A percentile compares a stretch with the other conserved stretches of the same genome.
Conservation (phyloP, 2,113 vertebrate genomes). For the Osmerus mordax region DNA sequence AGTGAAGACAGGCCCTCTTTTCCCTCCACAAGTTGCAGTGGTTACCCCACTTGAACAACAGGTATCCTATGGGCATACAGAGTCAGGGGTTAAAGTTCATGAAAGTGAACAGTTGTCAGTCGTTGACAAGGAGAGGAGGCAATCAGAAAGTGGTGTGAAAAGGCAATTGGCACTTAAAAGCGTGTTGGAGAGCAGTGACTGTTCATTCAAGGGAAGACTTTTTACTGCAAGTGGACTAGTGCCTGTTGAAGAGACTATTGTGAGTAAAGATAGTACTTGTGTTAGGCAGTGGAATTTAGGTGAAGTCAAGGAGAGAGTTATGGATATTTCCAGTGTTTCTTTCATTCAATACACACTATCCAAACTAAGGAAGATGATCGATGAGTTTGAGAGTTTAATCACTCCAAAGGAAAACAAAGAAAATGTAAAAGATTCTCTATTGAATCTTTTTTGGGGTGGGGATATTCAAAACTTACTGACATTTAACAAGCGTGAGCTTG, state of each 20-base stretch:
- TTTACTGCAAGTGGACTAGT: too few relatives aligned
- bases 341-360: constrained; percentile 20
- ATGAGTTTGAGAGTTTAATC: constrained; percentile 8
- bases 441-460: constrained; percentile 29
- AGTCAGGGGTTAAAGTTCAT: background rate
- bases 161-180: too few relatives aligned
- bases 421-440: constrained; percentile 12
- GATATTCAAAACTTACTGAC: constrained; percentile 29
- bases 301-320: background rate
- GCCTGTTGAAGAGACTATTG: too few relatives aligned
- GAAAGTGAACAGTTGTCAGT: background rate
- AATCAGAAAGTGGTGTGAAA: background rate
- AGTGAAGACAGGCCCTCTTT: background rate
- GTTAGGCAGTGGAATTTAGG: too few relatives aligned
- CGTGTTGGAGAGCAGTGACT: too few relatives aligned
- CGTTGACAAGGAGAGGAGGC: background rate
- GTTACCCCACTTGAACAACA: background rate
- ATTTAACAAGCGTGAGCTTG: constrained; percentile 42
- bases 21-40: background rate
- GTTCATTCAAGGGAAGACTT: too few relatives aligned
- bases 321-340: background rate
- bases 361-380: constrained; percentile 31
- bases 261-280: too few relatives aligned
- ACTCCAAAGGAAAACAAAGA: constrained; percentile 4
- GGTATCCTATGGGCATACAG: background rate